These are phyloP conservation scores for Micrasema minimum DNA, from an alignment of 1,140 invertebrate species.

Conservation along the genomic window DNA sequence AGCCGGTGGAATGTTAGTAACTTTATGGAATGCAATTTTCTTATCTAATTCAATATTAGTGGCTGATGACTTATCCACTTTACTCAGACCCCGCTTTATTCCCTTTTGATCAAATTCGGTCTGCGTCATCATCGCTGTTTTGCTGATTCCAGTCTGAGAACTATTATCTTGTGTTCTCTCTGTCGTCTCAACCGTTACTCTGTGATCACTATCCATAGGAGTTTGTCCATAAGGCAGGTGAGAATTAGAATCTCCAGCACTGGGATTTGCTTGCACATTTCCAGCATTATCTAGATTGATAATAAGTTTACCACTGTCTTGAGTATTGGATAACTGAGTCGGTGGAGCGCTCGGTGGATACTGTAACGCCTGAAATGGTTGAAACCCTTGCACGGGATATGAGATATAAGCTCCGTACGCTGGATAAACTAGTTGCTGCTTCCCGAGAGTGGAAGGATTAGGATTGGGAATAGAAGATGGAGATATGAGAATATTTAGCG, in stretches of 20 bases:
- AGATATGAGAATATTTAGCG: constrained; percentile 57
- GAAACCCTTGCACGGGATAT: constrained; percentile 62
- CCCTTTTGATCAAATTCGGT: neutral
- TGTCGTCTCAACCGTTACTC: too few species aligned
- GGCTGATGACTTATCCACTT: constrained; percentile 11
- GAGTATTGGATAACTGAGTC: too few species aligned
- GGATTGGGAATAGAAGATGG: constrained; percentile 64
- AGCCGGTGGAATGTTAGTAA: constrained; percentile 55
- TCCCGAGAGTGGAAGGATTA: constrained; percentile 60
- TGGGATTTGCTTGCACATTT: too few species aligned
- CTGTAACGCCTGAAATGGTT: constrained; percentile 62
- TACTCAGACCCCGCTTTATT: neutral
- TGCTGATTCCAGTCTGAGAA: constrained; percentile 10
- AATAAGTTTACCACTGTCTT: constrained; percentile 1
- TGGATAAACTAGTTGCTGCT: constrained; percentile 58
- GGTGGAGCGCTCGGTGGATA: constrained; percentile 53
- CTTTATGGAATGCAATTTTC: constrained; percentile 12
- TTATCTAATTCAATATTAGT: constrained; percentile 17
- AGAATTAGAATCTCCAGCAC: too few species aligned
- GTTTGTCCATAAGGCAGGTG: too few species aligned
- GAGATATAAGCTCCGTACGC: constrained; percentile 58
- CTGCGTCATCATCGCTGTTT: neutral
- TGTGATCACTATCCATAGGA: too few species aligned
- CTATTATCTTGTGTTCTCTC: constrained; percentile 14
- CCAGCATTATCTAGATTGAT: constrained; percentile 12